Evolutionary conservation across 2,113 vertebrate species (phyloP).

Genomic region (Amphiprion ocellaris): DNA sequence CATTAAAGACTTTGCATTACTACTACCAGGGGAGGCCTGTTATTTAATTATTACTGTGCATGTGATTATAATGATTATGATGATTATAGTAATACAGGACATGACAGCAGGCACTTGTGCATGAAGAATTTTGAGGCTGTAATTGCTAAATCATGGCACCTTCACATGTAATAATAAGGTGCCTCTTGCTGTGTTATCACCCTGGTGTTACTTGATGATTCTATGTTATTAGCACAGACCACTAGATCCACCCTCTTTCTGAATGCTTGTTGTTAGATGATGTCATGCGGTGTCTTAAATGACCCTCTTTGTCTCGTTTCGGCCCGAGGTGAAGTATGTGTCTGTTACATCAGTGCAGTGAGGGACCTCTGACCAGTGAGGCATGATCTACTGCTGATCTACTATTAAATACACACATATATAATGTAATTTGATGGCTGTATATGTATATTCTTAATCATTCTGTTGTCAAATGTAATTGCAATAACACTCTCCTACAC

Average conservation of each 20-base stretch:
- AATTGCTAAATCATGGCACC: not conserved
- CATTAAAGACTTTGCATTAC: slow-evolving; percentile 8
- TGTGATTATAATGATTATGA: not conserved
- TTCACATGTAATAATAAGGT: not conserved
- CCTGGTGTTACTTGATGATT: not conserved
- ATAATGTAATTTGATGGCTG: no score
- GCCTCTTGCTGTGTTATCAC: not conserved
- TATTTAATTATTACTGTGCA: not conserved
- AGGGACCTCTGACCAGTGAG: not conserved
- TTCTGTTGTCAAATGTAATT: no score
- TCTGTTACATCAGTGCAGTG: not conserved
- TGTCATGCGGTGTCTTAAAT: not conserved
- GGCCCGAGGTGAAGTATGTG: not conserved
- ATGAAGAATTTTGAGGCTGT: not conserved
- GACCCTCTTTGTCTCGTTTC: not conserved
- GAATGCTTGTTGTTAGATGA: not conserved
- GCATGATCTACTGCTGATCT: not conserved
- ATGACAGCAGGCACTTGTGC: not conserved
- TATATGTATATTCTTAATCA: not conserved
- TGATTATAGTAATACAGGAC: slow-evolving; percentile 2
- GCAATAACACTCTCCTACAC: no score
- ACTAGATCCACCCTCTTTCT: not conserved
- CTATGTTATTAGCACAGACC: not conserved
- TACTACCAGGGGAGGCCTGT: slow-evolving; percentile 1
- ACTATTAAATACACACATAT: not conserved